Evolutionary conservation across 92 coral and sea anemone species (phyloP).

Genomic region (Epizoanthus rinbou): DNA sequence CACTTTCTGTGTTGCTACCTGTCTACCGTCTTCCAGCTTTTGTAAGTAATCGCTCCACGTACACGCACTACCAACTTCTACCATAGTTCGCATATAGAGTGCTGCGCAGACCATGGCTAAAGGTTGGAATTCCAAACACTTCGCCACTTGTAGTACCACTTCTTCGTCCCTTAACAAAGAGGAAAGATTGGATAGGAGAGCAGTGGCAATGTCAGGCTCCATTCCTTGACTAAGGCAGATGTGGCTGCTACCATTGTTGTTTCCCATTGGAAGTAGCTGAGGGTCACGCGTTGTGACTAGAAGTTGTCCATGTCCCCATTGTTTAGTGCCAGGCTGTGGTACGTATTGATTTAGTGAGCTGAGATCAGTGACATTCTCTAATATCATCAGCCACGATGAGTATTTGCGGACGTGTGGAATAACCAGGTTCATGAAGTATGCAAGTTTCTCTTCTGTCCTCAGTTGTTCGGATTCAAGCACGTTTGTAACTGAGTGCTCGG

Average conservation of each 20-base stretch:
- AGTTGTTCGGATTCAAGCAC: slow-evolving; percentile 41
- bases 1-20: slow-evolving; percentile 32
- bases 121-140: slow-evolving; percentile 56
- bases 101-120: slow-evolving; percentile 64
- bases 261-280: background rate
- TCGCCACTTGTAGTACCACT: slow-evolving; percentile 43
- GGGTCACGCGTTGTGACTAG: slow-evolving; percentile 47
- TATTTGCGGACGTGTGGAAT: slow-evolving; percentile 37
- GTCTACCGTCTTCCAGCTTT: slow-evolving; percentile 20
- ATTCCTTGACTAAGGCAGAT: slow-evolving; percentile 53
- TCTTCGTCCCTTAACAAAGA: slow-evolving; percentile 32
- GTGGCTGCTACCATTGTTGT: slow-evolving; percentile 18
- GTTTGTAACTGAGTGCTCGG: slow-evolving; percentile 40
- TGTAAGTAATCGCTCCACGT: slow-evolving; percentile 41
- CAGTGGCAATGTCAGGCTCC: slow-evolving; percentile 43
- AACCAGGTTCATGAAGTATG: slow-evolving; percentile 45
- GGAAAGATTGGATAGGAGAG: slow-evolving; percentile 45
- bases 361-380: slow-evolving; percentile 55
- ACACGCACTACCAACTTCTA: slow-evolving; percentile 4
- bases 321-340: slow-evolving; percentile 32
- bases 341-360: background rate
- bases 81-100: slow-evolving; percentile 28
- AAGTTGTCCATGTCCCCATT: slow-evolving; percentile 38
- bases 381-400: slow-evolving; percentile 56
- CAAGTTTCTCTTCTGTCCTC: slow-evolving; percentile 41